These are phyloP conservation scores for Trachops cirrhosus DNA, from an alignment of 2,797 vertebrate genomes.

Conservation along the genomic window DNA sequence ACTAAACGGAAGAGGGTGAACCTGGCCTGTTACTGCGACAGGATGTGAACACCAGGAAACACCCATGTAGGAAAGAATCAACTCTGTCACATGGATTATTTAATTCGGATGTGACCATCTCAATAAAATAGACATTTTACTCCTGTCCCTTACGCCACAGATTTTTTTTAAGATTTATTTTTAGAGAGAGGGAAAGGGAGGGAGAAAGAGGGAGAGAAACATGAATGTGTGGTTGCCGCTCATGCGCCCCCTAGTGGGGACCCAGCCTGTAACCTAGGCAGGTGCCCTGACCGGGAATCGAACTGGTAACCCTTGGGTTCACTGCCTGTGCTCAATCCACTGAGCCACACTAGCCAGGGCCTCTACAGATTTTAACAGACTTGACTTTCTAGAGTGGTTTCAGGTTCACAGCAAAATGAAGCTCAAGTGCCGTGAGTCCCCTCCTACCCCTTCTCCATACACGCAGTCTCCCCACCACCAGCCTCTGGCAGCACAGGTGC, in stretches of 20 bases:
- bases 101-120: background rate
- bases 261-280: too few relatives aligned
- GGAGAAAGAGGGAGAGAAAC: too few relatives aligned
- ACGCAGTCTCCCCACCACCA: background rate
- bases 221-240: too few relatives aligned
- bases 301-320: too few relatives aligned
- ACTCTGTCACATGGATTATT: background rate
- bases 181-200: too few relatives aligned
- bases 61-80: background rate
- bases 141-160: background rate
- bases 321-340: too few relatives aligned
- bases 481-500: background rate
- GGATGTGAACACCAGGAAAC: background rate
- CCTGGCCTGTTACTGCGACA: background rate
- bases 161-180: too few relatives aligned
- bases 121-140: background rate
- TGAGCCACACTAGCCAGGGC: too few relatives aligned
- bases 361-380: background rate
- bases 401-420: constrained; percentile 1
- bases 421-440: background rate
- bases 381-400: background rate
- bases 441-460: rapidly evolving
- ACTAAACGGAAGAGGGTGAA: background rate
- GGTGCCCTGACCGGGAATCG: too few relatives aligned
- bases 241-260: too few relatives aligned